Base-by-base conservation (phyloP, 2,888 invertebrate species). In the Meghimatium bilineatum region DNA sequence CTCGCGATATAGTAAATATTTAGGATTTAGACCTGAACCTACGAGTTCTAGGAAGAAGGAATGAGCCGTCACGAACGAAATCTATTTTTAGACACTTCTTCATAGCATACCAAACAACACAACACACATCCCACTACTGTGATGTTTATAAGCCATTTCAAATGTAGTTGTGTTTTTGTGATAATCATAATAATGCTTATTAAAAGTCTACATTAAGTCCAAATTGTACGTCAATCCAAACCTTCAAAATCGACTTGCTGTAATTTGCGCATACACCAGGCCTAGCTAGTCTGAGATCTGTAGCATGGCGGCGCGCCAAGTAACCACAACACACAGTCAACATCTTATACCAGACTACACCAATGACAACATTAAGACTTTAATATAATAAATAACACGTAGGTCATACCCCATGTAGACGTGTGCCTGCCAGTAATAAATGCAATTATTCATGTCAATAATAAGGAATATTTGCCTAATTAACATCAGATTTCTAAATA, bases 301-400 rank as follows among this genome's bases (percentile, higher is more conserved):
- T 32, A 67, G 66, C 56, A 71, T 71, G 83, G 77, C 77, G 71
- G 77, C 36, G 38, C 17, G 77, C 83, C 77, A 83, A 83, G 83
- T 83, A 83, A 83, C 83, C 83, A 83, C 52, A 83, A 83, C 83
- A 83, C 78, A 83, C 36, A 76, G 52, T 77, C 77, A 82, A 82
- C 82, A 83, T 56, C 78, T 75, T 82, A 17, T 20, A 69, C 34
- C 23, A 44, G 23, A 17, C 69, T 69, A 34, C 69, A 74, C 75
- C 74, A 81, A 74, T 72, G 81, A 81, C 81, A 56, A 38, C 75
- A 5, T 23, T 23, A 56, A 56, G 60, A 38, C 75, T 20, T 23
- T 23, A 56, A 56, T 20, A 56, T 56, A n/a, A n/a, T 17, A 3
- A 56, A 14, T 23, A 56, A 20, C 56, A 44, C 44, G 6, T 44